These are phyloP conservation scores for Jaculus jaculus DNA, from an alignment of 2,113 vertebrate species.

Conservation along the genomic window DNA sequence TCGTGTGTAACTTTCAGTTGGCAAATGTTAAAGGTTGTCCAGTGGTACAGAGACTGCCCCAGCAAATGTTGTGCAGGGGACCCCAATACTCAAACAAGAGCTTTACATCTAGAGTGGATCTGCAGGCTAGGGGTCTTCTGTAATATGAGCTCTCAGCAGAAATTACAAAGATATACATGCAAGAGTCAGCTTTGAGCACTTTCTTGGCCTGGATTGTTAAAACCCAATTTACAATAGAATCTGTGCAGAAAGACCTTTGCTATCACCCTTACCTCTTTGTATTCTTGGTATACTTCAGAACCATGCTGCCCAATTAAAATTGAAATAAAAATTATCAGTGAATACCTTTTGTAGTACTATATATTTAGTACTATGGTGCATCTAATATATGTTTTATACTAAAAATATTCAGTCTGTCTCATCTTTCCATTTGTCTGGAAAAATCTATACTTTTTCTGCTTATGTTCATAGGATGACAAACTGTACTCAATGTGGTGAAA, in stretches of 20 bases:
- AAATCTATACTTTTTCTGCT: not conserved
- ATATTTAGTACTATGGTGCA: not conserved
- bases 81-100: not conserved
- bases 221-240: not conserved
- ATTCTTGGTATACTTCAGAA: not conserved
- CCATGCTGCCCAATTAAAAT: not conserved
- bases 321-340: conserved; percentile 23
- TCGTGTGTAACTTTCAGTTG: not conserved
- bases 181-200: conserved; percentile 7
- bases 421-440: not conserved
- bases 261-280: not conserved
- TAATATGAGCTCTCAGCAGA: not conserved
- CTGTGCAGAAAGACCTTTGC: conserved; percentile 3
- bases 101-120: not conserved
- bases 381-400: not conserved
- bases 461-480: not conserved
- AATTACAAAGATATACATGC: not conserved
- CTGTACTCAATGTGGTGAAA: not conserved
- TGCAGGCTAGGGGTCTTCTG: not conserved
- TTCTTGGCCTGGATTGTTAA: not conserved
- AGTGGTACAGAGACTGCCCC: not conserved
- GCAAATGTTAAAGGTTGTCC: not conserved
- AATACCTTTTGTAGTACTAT: not conserved
- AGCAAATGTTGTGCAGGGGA: not conserved
- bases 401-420: not conserved